Evolutionary conservation across 2,113 vertebrate genomes (phyloP), one percentile per base, ranked within the genome.

Genomic region (Leptosomus discolor): DNA sequence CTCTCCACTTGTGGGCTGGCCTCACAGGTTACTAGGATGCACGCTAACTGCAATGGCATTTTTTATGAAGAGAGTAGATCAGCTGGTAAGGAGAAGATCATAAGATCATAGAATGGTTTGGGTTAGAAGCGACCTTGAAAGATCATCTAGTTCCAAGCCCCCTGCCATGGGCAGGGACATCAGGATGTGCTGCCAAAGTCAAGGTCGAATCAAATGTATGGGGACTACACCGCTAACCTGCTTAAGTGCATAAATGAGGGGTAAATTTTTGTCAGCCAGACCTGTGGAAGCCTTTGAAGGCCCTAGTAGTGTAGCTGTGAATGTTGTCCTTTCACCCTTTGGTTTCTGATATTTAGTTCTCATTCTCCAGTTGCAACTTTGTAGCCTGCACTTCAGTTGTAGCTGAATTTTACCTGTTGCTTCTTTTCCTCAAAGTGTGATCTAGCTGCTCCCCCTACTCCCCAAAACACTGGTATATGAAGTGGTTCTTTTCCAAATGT

Each of bases 21-120:
- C 45, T 73, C 0, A 0, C n/a, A 43, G 39, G 13, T 77, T 68
- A n/a, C 15, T 56, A 94, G 50, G 29, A 32, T 13, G 6, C 8
- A 8, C 30, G 19, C 63, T 69, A 65, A 26, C 24, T 37, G 2
- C 21, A 12, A 1, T 26, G 41, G 15, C 23, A 0, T n/a, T 63
- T 91, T 93, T 37, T 21, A 20, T 34, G 30, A 46, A 57, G 7
- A 0, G 5, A 34, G 30, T 57, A 69, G 63, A 41, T 74, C 39
- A 74, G 18, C 26, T 45, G 26, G 17, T 56, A 34, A 58, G 36
- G 20, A 77, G 54, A n/a, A 6, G 12, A 37, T 60, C 26, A 22
- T 5, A 53, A 37, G 70, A 24, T 69, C 6, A 11, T 58, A 41
- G 20, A 67, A 27, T 16, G 4, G 22, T 54, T 79, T 82, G 36